These are phyloP conservation scores for Petromus typicus DNA, from an alignment of 2,113 vertebrate genomes.

Conservation along the genomic window DNA sequence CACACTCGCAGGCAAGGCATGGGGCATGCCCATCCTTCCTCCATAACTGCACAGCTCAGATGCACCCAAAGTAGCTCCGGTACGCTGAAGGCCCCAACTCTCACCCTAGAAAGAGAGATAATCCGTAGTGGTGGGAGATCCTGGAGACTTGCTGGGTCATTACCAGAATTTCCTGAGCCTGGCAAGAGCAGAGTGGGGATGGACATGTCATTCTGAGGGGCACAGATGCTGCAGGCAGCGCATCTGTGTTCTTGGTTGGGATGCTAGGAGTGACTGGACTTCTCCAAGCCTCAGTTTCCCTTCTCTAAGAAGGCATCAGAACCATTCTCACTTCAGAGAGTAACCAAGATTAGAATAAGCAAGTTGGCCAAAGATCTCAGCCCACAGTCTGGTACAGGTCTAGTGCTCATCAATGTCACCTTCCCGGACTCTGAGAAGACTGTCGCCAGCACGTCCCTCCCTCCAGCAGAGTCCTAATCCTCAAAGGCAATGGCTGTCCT, in stretches of 20 bases:
- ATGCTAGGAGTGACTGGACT: too few relatives aligned
- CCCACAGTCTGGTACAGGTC: background rate
- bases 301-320: background rate
- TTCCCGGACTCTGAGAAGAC: background rate
- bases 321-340: background rate
- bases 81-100: background rate
- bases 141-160: background rate
- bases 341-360: background rate
- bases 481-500: background rate
- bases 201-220: background rate
- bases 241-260: background rate
- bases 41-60: background rate
- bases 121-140: background rate
- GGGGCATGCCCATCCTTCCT: too few relatives aligned
- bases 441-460: rapidly evolving
- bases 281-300: background rate
- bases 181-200: rapidly evolving
- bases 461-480: background rate
- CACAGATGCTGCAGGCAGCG: background rate
- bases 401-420: background rate
- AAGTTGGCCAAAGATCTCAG: background rate
- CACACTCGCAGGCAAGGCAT: background rate
- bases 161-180: too few relatives aligned
- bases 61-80: background rate
- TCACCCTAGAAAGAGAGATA: background rate